Evolutionary conservation across 2,888 invertebrate genomes (phyloP), one percentile per base, ranked within the genome.

Genomic region (Limnephilus auricula): DNA sequence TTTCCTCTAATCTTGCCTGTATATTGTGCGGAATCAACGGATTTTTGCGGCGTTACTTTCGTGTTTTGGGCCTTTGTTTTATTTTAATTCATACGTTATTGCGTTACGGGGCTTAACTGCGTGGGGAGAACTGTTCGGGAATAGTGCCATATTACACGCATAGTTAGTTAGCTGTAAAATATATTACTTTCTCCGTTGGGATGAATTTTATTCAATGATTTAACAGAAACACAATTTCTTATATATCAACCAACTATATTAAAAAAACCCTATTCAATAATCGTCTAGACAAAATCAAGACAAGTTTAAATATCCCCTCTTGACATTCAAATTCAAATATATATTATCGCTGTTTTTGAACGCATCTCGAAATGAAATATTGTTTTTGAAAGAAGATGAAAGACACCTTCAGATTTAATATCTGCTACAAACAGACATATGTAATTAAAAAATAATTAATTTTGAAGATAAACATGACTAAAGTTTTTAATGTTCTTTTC

Each of bases 1-100:
- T 86, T 86, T 50, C n/a, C 86, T 50, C 86, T 86, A 86, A 86
- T 86, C 86, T 31, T 65, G 50, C 25, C 86, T 65, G 86, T 50
- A 86, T 18, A 32, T 86, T 86, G 86, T 65, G 50, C 65, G 86
- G 86, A 86, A 65, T 86, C 86, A 50, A 34, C 32, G 65, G 50
- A 50, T 86, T 86, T 86, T 86, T 86, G 50, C 18, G 86, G 50
- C 15, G 37, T 86, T 65, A 50, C 65, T 86, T 86, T 34, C 31
- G 31, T 32, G 65, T 86, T 65, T 13, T 18, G 31, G 31, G 30
- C 65, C 65, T 30, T 50, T 45, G 32, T 86, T 45, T 86, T 31
- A 65, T 50, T 86, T 32, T 86, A 86, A 50, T 86, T 50, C 86
- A 86, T 31, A 32, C 65, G 86, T 86, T 86, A 86, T 45, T 50